Evolutionary conservation across 1,140 invertebrate species (phyloP).

Genomic region (Amyelois transitella): DNA sequence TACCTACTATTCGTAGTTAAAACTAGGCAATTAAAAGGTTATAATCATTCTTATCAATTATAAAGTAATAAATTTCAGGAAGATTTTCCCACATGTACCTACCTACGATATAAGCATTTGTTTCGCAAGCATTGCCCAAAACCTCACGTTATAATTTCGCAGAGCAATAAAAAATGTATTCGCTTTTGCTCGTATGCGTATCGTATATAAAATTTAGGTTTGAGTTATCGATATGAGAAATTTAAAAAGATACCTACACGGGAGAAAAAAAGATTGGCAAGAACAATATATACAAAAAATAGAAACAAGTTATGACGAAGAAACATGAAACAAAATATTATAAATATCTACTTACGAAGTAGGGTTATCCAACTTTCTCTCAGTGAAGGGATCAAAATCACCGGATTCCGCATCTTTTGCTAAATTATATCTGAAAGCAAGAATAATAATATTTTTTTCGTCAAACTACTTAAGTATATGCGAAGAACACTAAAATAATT

Average conservation of each 20-base stretch:
- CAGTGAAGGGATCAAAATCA: constrained; percentile 83
- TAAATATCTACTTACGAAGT: constrained; percentile 84
- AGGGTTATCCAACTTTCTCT: constrained; percentile 82
- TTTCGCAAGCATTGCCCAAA: not conserved
- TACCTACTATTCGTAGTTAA: too few relatives aligned
- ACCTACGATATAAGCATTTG: too few relatives aligned
- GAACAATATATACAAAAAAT: too few relatives aligned
- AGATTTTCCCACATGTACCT: not conserved
- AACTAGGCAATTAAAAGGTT: not conserved
- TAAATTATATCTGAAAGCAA: constrained; percentile 42
- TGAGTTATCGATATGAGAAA: not conserved
- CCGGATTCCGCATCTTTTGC: constrained; percentile 58
- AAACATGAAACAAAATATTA: too few relatives aligned
- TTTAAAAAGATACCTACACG: not conserved
- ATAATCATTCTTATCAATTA: not conserved
- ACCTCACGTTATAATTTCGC: not conserved
- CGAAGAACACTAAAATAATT: not conserved
- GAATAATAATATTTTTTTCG: not conserved
- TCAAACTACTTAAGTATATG: not conserved
- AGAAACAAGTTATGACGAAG: too few relatives aligned
- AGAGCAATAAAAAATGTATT: not conserved
- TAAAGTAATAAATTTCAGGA: not conserved
- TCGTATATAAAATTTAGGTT: not conserved
- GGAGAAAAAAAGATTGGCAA: too few relatives aligned
- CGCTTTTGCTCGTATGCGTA: too few relatives aligned